Base-by-base conservation (phyloP, 2,888 invertebrate genomes). In the Hydrotaea cyrtoneurina region DNA sequence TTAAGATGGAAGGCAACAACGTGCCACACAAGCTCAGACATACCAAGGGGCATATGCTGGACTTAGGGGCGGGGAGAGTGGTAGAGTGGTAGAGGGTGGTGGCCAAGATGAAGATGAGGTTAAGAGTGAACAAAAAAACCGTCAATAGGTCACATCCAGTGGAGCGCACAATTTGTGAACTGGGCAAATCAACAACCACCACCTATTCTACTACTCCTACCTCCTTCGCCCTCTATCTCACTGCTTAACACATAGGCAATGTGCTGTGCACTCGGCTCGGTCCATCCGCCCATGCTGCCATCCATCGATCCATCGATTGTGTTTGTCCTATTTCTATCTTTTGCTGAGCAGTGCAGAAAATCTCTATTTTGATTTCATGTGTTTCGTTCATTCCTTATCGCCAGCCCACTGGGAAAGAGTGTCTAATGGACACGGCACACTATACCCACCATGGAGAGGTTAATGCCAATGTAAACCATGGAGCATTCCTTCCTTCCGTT, bases 401-500 rank as follows among this genome's bases (percentile, higher is more conserved):
- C 21, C 62, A 23, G 43, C 26, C 15, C 59, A 23, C 59, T n/a
- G 5, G 43, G 39, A 21, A 43, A 26, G 3, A 19, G 43, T 23
- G 74, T 59, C 74, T 62, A 74, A 74, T 74, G 59, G 39, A 73
- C 39, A 19, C 17, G 23, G 11, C 10, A 17, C 64, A 36, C 7
- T 46, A 19, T 43, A 59, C 46, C 39, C 69, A 69, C 39, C 69
- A 69, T 69, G 21, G 46, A 21, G 74, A 74, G 74, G 74, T 46
- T 74, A 74, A 74, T 59, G 59, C 43, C 19, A 74, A 73, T 59
- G 73, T 73, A 73, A 73, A 73, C 57, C 17, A 59, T 5, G 17
- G 50, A 31, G 26, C 19, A 15, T 46, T 62, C n/a, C 36, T 15
- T 36, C 46, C 19, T 39, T 31, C 15, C 72, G 64, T 55, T 57